Percentiles rank a stretch among this genome's conserved stretches.
phyloP scores from a whole-genome alignment of 2,888 invertebrate genomes.

The Lymantria monacha region DNA sequence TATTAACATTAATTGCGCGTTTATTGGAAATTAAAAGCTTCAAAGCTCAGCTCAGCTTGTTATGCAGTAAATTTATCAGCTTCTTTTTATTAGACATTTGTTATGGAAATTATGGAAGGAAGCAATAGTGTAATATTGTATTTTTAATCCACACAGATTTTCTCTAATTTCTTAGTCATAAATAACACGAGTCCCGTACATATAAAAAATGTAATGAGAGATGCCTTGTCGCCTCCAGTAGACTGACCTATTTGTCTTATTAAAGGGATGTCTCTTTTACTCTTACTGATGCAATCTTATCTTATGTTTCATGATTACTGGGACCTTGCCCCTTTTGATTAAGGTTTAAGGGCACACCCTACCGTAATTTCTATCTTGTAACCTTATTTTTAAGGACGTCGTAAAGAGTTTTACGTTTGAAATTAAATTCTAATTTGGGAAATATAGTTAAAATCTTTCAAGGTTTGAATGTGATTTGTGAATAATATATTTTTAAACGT shows the following conservation, averaged over 20 bases:
- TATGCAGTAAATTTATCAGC: too few relatives aligned
- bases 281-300: slow-evolving; percentile 37
- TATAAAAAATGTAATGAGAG: slow-evolving; percentile 33
- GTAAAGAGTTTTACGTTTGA: slow-evolving; percentile 31
- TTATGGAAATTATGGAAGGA: too few relatives aligned
- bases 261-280: slow-evolving; percentile 35
- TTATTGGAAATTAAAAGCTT: too few relatives aligned
- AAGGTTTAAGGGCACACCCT: slow-evolving; percentile 31
- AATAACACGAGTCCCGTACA: slow-evolving; percentile 29
- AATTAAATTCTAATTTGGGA: slow-evolving; percentile 31
- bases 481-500: slow-evolving; percentile 1
- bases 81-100: too few relatives aligned
- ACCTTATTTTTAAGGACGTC: slow-evolving; percentile 27
- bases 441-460: slow-evolving; percentile 11
- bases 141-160: too few relatives aligned
- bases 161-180: slow-evolving; percentile 19
- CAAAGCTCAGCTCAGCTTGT: too few relatives aligned
- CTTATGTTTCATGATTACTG: slow-evolving; percentile 39
- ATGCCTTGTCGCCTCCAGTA: slow-evolving; percentile 36
- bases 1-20: too few relatives aligned
- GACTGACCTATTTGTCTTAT: slow-evolving; percentile 47
- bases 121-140: too few relatives aligned
- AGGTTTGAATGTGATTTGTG: slow-evolving; percentile 2
- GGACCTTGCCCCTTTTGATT: slow-evolving; percentile 39
- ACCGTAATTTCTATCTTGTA: slow-evolving; percentile 38